A percentile compares a stretch with the other conserved stretches of the same genome.
Conservation (phyloP, 2,888 invertebrate species). For the Formica aserva region DNA sequence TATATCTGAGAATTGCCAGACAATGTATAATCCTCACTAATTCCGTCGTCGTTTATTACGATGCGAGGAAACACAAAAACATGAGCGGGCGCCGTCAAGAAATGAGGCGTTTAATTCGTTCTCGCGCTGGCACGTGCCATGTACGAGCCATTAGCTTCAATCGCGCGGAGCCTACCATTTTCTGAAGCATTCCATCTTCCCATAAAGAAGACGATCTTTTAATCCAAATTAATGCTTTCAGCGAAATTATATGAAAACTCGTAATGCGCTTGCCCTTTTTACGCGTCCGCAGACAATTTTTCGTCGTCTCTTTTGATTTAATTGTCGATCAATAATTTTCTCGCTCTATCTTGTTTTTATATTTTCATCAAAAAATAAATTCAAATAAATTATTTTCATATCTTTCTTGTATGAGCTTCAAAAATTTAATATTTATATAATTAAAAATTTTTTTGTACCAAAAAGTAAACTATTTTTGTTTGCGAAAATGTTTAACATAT, state of each 20-base stretch:
- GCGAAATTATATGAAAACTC: constrained; percentile 82
- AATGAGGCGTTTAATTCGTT: constrained; percentile 63
- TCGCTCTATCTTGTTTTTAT: not conserved
- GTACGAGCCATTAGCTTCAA: constrained; percentile 77
- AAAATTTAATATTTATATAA: constrained; percentile 2
- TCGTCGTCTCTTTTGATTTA: constrained; percentile 56
- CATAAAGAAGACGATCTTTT: constrained; percentile 80
- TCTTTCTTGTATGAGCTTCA: not conserved
- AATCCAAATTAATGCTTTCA: constrained; percentile 84
- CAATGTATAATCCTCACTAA: constrained; percentile 33
- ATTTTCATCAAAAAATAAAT: not conserved
- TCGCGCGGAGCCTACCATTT: constrained; percentile 57
- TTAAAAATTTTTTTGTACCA: not conserved
- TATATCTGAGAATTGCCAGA: constrained; percentile 5
- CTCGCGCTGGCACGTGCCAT: constrained; percentile 63
- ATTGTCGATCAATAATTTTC: constrained; percentile 66
- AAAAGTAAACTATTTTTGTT: constrained; percentile 27
- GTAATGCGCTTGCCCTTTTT: constrained; percentile 75
- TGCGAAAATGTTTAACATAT: constrained; percentile 25
- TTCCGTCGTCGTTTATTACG: constrained; percentile 42
- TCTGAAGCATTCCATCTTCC: constrained; percentile 72
- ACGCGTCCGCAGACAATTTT: constrained; percentile 60
- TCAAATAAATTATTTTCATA: not conserved
- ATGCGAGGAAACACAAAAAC: constrained; percentile 38
- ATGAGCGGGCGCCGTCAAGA: constrained; percentile 40